Conservation (phyloP, 2,113 vertebrate genomes). For the Sinocyclocheilus rhinocerous region DNA sequence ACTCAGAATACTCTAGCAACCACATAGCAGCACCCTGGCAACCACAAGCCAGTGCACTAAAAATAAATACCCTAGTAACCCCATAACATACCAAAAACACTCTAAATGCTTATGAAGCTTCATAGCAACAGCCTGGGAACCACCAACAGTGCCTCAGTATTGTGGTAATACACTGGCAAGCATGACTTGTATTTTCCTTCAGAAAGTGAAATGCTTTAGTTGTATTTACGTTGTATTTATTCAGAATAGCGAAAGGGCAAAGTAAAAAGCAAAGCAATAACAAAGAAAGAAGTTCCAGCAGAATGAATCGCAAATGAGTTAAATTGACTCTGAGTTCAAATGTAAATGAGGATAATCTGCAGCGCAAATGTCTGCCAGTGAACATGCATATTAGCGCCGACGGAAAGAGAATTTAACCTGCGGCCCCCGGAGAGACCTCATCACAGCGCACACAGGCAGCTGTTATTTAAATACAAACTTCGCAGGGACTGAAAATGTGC, state of each 20-base stretch:
- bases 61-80: background rate
- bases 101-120: background rate
- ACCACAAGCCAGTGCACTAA: background rate
- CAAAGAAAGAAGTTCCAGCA: slow-evolving; percentile 5
- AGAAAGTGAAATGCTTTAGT: background rate
- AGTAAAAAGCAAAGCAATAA: background rate
- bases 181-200: background rate
- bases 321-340: slow-evolving; percentile 25
- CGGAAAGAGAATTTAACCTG: background rate
- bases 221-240: background rate
- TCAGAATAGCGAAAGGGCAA: background rate
- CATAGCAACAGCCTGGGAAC: background rate
- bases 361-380: slow-evolving; percentile 4
- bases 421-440: background rate
- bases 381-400: slow-evolving; percentile 22
- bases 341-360: slow-evolving; percentile 34
- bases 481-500: background rate
- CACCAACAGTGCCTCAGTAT: background rate
- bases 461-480: slow-evolving; percentile 6
- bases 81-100: background rate
- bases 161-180: background rate
- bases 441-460: background rate
- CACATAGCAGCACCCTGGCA: background rate
- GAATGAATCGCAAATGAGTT: slow-evolving; percentile 8
- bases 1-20: background rate